Evolutionary conservation across 2,797 vertebrate species (phyloP).

Genomic region (Gouania willdenowi): DNA sequence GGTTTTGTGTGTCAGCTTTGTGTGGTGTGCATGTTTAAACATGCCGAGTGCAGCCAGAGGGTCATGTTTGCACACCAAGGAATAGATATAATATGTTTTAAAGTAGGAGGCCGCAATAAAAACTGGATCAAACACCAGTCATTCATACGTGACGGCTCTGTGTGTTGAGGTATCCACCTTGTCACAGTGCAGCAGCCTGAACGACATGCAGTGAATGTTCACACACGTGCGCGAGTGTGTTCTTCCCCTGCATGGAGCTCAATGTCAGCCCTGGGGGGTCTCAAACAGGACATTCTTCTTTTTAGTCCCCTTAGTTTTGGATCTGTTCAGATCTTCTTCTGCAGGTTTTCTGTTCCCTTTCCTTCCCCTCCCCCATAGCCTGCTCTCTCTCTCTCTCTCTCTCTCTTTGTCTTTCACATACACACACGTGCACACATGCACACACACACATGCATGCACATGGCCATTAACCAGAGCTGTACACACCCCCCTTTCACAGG

Average conservation of each 20-base stretch:
- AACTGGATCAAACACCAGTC: not conserved
- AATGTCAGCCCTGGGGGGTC: conserved; percentile 4
- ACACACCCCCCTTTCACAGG: conserved; percentile 37
- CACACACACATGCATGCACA: conserved; percentile 1
- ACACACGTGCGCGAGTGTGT: not conserved
- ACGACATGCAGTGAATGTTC: not conserved
- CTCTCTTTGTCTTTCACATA: not conserved
- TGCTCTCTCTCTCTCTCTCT: not conserved
- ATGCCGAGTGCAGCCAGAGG: not conserved
- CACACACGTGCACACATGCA: conserved; percentile 1
- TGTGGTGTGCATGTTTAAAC: conserved; percentile 4
- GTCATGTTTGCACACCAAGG: not conserved
- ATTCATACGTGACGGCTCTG: not conserved
- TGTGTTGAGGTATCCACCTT: conserved; percentile 5
- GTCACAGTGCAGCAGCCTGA: not conserved
- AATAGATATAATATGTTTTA: not conserved
- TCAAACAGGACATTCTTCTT: conserved; percentile 1
- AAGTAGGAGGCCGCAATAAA: no score
- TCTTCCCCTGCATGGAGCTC: not conserved
- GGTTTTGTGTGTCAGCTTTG: conserved; percentile 3
- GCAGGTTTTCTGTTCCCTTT: not conserved
- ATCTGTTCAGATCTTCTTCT: not conserved
- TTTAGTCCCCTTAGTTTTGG: conserved; percentile 5
- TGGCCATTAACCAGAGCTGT: conserved; percentile 3
- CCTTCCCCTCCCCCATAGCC: not conserved